Percentiles rank a stretch among this genome's conserved stretches.
phyloP scores from a whole-genome alignment of 1,140 invertebrate genomes.

The Physella acuta region DNA sequence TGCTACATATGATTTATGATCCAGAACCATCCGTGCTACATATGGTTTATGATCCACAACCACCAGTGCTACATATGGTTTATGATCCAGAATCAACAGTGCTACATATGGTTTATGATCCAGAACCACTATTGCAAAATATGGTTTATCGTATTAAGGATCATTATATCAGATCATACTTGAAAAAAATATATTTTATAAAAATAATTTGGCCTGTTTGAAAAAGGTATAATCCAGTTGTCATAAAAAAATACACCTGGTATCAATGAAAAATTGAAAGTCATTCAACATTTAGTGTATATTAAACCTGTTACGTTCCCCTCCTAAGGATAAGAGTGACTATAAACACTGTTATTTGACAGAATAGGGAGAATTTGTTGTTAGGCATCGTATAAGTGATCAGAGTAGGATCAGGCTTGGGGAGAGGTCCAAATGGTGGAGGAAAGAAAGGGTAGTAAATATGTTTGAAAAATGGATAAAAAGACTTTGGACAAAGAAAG shows the following conservation, averaged over 20 bases:
- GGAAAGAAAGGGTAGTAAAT: no score
- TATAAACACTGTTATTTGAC: constrained; percentile 72
- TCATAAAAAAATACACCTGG: constrained; percentile 41
- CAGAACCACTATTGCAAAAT: no score
- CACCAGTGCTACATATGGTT: no score
- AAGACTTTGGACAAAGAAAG: no score
- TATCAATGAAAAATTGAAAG: constrained; percentile 69
- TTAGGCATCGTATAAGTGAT: constrained; percentile 51
- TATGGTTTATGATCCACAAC: no score
- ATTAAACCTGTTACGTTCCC: constrained; percentile 81
- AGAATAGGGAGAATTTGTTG: constrained; percentile 75
- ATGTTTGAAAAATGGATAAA: no score
- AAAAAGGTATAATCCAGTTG: constrained; percentile 42
- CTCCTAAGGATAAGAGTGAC: constrained; percentile 68
- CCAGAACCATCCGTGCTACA: no score
- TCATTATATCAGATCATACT: constrained; percentile 70
- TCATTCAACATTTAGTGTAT: constrained; percentile 83
- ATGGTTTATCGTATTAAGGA: constrained; percentile 72
- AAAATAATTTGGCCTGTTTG: constrained; percentile 64
- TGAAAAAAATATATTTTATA: constrained; percentile 74
- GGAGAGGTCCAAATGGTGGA: no score
- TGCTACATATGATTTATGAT: no score
- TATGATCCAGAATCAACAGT: no score
- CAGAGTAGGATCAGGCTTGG: constrained; percentile 16
- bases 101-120: no score